phyloP scores from a whole-genome alignment of 2,113 vertebrate genomes.

The Mormyrus lacerda region DNA sequence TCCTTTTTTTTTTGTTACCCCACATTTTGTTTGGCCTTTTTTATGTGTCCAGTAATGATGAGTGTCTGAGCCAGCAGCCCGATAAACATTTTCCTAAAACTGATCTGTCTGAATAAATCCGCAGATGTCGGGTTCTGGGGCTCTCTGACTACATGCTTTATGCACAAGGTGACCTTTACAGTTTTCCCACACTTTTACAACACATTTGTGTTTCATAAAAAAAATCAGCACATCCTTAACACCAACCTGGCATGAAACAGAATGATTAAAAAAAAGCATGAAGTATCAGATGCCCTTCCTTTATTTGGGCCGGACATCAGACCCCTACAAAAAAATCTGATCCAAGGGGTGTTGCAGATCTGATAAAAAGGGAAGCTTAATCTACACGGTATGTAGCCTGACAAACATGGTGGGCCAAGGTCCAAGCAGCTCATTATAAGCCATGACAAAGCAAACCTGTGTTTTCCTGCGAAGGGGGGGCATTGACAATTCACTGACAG shows the following conservation, averaged over 20 bases:
- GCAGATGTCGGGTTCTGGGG: background rate
- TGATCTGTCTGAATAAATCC: background rate
- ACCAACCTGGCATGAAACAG: background rate
- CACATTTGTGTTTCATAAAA: background rate
- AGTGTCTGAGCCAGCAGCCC: background rate
- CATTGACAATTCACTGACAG: background rate
- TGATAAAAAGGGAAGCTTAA: background rate
- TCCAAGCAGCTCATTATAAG: background rate
- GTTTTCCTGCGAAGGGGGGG: background rate
- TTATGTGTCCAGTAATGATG: background rate
- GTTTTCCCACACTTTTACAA: background rate
- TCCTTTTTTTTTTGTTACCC: background rate
- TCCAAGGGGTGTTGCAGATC: background rate
- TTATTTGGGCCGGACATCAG: background rate
- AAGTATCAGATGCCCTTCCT: background rate
- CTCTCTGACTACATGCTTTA: background rate
- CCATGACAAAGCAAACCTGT: background rate
- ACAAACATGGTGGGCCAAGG: background rate
- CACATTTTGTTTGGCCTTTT: background rate
- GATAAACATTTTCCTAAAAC: constrained; percentile 7
- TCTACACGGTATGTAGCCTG: background rate
- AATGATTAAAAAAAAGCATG: background rate
- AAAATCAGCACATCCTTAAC: background rate
- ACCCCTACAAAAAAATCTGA: background rate
- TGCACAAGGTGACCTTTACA: background rate